Base-by-base conservation (phyloP, 2,113 vertebrate genomes). In the Polyodon spathula region DNA sequence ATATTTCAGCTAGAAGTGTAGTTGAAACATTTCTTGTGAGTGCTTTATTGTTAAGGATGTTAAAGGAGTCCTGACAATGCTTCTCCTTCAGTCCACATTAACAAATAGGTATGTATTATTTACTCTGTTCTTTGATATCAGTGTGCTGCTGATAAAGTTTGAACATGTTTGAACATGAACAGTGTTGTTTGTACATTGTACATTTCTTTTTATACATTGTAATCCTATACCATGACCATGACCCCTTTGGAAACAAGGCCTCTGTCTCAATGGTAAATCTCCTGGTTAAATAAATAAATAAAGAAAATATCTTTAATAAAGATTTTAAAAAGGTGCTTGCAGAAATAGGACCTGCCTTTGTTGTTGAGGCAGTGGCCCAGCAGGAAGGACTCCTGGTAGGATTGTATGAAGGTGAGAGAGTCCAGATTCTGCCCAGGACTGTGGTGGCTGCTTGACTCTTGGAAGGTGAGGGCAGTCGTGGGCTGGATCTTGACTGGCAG, bases 321-420 rank as follows among this genome's bases (percentile, higher is more conserved):
- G 5, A 50, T 50, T 50, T 8, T 14, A 11, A 44, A 17, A 46
- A 8, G 7, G 17, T 42, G 57, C 17, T 58, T 50, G 48, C 11
- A n/a, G 48, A 12, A n/a, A 4, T 4, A 4, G 11, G 42, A 50
- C 37, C 64, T 63, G 60, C 68, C 65, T 14, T 54, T 62, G 39
- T 8, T 60, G 17, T 54, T 53, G 59, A 70, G 63, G 3, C n/a
- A 46, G 16, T 70, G 64, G 38, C 68, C 68, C 12, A 64, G 15
- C 17, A 70, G 14, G 40, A 67, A 66, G 3, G 14, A 11, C 53
- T 66, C 64, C 38, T 70, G 51, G 7, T 66, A 70, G n/a, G 51
- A 58, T 9, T 67, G 46, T 41, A 12, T 51, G n/a, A 70, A 6
- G 11, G 9, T 58, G 14, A 70, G 51, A 7, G 60, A 39, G 39